Conservation (phyloP, 2,888 invertebrate genomes). For the Cynaeus angustus region DNA sequence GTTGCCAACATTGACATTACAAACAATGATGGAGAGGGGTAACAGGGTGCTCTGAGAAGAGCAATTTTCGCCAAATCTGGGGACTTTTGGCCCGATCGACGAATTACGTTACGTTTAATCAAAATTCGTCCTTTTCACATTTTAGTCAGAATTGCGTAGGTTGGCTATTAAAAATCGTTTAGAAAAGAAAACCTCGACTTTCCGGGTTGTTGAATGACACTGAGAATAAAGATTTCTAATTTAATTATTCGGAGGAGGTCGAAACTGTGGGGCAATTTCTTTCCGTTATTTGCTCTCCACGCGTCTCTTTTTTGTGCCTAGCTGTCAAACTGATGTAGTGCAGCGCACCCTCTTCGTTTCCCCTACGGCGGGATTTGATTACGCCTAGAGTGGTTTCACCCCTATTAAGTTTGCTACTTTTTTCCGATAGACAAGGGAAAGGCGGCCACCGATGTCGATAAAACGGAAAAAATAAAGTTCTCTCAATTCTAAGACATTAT, state of each 20-base stretch:
- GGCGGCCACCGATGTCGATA: conserved; percentile 73
- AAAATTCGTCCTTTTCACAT: too few relatives aligned
- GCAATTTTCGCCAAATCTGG: too few relatives aligned
- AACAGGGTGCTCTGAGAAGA: too few relatives aligned
- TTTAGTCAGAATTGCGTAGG: too few relatives aligned
- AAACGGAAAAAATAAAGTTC: conserved; percentile 69
- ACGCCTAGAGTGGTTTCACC: conserved; percentile 73
- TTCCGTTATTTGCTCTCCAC: too few relatives aligned
- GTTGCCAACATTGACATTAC: conserved; percentile 1
- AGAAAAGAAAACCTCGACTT: neutral
- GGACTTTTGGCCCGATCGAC: too few relatives aligned
- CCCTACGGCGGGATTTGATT: conserved; percentile 70
- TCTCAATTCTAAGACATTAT: conserved; percentile 64
- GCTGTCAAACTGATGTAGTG: conserved; percentile 68
- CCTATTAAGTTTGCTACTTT: conserved; percentile 72
- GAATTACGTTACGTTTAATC: too few relatives aligned
- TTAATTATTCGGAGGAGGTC: too few relatives aligned
- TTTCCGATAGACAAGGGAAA: conserved; percentile 75
- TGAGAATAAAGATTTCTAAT: too few relatives aligned
- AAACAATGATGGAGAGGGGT: neutral
- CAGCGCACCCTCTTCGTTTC: conserved; percentile 59
- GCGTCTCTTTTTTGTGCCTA: conserved; percentile 47
- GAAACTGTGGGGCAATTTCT: too few relatives aligned
- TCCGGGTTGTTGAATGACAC: too few relatives aligned
- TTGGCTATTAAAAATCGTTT: too few relatives aligned